phyloP scores from a whole-genome alignment of 2,797 vertebrate species.

The Zonotrichia albicollis region DNA sequence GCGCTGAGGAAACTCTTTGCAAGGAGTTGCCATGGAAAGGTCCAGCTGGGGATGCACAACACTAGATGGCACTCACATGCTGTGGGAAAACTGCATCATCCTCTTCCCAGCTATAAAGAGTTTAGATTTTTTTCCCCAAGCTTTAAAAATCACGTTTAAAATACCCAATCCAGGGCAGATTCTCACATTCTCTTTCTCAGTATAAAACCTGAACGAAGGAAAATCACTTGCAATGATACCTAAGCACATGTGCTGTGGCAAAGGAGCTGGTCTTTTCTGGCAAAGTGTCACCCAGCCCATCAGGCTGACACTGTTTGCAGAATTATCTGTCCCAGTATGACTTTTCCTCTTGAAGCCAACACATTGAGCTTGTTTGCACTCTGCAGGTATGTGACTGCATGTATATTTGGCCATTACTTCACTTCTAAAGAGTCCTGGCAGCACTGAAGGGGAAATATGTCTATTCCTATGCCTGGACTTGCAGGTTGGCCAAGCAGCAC shows the following conservation, averaged over 20 bases:
- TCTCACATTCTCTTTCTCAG: constrained; percentile 12
- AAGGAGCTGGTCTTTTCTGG: background rate
- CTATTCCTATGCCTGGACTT: background rate
- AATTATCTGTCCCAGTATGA: constrained; percentile 1
- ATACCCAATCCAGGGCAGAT: constrained; percentile 5
- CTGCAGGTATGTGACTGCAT: background rate
- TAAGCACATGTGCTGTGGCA: background rate
- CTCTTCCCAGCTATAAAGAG: background rate
- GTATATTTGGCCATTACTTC: background rate
- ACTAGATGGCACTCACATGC: constrained; percentile 74
- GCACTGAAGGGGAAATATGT: background rate
- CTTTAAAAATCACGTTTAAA: background rate
- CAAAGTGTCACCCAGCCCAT: background rate
- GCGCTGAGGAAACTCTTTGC: background rate
- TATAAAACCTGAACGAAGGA: constrained; percentile 3
- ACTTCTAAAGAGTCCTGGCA: constrained; percentile 7
- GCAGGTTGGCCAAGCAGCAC: background rate
- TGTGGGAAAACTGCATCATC: background rate
- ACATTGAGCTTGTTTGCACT: background rate
- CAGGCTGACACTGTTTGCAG: background rate
- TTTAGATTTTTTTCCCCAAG: background rate
- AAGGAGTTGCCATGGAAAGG: background rate
- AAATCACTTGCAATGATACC: background rate
- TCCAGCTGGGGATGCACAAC: background rate
- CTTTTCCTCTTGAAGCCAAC: background rate